A percentile compares a stretch with the other conserved stretches of the same genome.
phyloP scores from a whole-genome alignment of 1,140 invertebrate genomes.

The Drosophila kanapiae region DNA sequence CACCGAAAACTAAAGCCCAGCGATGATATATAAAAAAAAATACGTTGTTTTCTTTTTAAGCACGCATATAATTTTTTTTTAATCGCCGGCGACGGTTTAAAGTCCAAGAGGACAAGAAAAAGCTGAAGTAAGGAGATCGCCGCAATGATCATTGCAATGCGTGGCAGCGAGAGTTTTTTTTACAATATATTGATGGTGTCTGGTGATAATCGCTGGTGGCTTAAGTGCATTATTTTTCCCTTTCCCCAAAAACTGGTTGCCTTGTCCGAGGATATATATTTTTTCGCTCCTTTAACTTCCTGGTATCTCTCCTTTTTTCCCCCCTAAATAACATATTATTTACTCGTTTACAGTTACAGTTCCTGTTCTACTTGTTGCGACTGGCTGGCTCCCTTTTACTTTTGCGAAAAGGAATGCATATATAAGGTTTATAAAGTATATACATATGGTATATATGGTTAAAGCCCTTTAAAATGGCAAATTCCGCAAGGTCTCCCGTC shows the following conservation, averaged over 20 bases:
- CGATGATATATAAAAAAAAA: slow-evolving; percentile 26
- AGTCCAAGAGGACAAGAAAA: slow-evolving; percentile 32
- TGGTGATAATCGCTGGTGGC: slow-evolving; percentile 17
- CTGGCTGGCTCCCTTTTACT: slow-evolving; percentile 19
- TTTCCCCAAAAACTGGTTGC: slow-evolving; percentile 32
- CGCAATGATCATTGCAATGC: slow-evolving; percentile 1
- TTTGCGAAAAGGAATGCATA: slow-evolving; percentile 10
- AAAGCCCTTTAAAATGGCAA: slow-evolving; percentile 28
- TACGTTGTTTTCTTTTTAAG: slow-evolving; percentile 23
- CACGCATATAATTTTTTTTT: slow-evolving; percentile 18
- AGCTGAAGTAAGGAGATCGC: slow-evolving; percentile 25
- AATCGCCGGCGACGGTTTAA: slow-evolving; percentile 30
- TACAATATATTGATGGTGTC: slow-evolving; percentile 14
- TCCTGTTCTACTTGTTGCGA: slow-evolving; percentile 28
- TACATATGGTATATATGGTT: background rate
- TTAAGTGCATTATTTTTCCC: slow-evolving; percentile 35
- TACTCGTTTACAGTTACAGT: slow-evolving; percentile 35
- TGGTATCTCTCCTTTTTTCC: slow-evolving; percentile 12
- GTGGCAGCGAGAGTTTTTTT: slow-evolving; percentile 10
- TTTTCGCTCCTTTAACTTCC: slow-evolving; percentile 19
- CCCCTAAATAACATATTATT: background rate
- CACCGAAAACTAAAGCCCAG: slow-evolving; percentile 11
- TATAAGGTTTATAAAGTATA: background rate
- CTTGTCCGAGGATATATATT: slow-evolving; percentile 11
- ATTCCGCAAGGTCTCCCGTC: slow-evolving; percentile 26